Percentiles rank a stretch among this genome's conserved stretches.
These are phyloP conservation scores for Mustela nigripes DNA, from an alignment of 2,113 vertebrate species.

Conservation along the genomic window DNA sequence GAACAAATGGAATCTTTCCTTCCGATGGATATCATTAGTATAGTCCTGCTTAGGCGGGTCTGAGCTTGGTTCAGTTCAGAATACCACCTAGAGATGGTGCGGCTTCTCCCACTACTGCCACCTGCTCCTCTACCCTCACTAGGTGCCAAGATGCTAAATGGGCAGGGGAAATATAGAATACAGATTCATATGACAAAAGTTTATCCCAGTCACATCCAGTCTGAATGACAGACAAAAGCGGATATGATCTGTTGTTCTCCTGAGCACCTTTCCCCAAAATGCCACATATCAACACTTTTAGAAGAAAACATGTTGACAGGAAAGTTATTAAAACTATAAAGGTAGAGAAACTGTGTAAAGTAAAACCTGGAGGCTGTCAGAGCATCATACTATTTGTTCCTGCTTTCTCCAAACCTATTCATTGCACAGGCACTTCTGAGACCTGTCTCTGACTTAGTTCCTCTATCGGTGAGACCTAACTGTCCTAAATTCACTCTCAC, in stretches of 20 bases:
- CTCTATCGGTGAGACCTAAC: not conserved
- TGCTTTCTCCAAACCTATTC: not conserved
- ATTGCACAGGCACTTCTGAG: not conserved
- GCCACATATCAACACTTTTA: constrained; percentile 8
- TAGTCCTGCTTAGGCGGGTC: not conserved
- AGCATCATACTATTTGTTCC: not conserved
- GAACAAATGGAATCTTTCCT: not conserved
- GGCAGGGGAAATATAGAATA: not conserved
- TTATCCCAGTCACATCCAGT: not conserved
- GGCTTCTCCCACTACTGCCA: not conserved
- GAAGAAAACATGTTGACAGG: constrained; percentile 47
- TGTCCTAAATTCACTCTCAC: not conserved
- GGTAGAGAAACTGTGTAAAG: not conserved
- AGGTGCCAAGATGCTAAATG: not conserved
- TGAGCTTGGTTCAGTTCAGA: not conserved
- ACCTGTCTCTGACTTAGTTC: not conserved
- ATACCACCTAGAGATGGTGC: fast-evolving
- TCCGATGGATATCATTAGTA: not conserved
- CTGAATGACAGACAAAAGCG: constrained; percentile 54
- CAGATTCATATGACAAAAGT: not conserved
- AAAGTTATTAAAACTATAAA: constrained; percentile 54
- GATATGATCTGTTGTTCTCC: constrained; percentile 25
- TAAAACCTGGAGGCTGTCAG: constrained; percentile 5
- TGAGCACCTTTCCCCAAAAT: not conserved
- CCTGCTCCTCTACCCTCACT: not conserved